Evolutionary conservation across 2,888 invertebrate genomes (phyloP).

Genomic region (Eumacrocentrus americanus): DNA sequence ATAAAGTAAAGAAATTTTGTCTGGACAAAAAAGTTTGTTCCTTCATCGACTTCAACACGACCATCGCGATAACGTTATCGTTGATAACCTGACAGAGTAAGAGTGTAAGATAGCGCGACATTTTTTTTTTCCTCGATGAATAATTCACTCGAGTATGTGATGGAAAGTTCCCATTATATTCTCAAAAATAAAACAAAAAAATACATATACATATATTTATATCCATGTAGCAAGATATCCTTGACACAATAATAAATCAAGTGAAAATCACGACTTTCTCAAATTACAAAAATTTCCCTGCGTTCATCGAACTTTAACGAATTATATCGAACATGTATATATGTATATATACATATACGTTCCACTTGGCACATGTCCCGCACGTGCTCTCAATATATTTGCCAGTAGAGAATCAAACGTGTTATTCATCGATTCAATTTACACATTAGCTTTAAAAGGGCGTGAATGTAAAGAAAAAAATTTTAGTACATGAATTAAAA

Average conservation of each 20-base stretch:
- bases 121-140: conserved; percentile 17
- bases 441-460: too few species aligned
- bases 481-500: background rate
- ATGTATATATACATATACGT: too few species aligned
- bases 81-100: conserved; percentile 14
- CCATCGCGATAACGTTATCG: conserved; percentile 27
- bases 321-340: conserved; percentile 10
- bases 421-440: too few species aligned
- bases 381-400: conserved; percentile 7
- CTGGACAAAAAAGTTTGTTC: background rate
- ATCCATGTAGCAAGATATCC: background rate
- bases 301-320: conserved; percentile 19
- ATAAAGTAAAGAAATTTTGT: background rate
- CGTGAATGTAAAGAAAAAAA: too few species aligned
- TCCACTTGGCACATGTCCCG: conserved; percentile 20
- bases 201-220: too few species aligned
- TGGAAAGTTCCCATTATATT: background rate
- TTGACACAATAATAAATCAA: background rate
- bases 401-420: background rate
- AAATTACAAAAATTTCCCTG: background rate
- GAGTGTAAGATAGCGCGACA: conserved; percentile 9
- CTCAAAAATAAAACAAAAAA: background rate
- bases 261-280: background rate
- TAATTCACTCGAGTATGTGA: conserved; percentile 19
- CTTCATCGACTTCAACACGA: conserved; percentile 5